Percentiles rank a stretch among this genome's conserved stretches.
phyloP scores from a whole-genome alignment of 1,140 invertebrate genomes.

The Zaprionus nigranus region DNA sequence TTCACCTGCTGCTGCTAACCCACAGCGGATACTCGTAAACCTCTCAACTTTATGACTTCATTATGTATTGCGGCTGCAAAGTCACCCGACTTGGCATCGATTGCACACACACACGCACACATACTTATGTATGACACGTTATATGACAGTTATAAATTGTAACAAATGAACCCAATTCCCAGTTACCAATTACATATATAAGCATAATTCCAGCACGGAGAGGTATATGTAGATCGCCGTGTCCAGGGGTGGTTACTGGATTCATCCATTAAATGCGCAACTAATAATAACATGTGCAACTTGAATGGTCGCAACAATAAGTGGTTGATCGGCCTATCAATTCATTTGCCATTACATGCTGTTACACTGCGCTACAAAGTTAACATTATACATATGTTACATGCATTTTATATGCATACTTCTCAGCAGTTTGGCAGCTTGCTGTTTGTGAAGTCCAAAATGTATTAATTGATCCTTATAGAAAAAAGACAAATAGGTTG shows the following conservation, averaged over 20 bases:
- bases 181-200: background rate
- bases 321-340: constrained; percentile 65
- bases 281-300: constrained; percentile 69
- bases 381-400: background rate
- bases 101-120: constrained; percentile 19
- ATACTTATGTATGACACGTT: constrained; percentile 17
- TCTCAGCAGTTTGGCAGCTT: no score
- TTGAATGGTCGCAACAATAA: constrained; percentile 12
- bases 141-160: constrained; percentile 50
- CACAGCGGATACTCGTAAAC: constrained; percentile 44
- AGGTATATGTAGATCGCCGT: background rate
- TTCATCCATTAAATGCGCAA: constrained; percentile 54
- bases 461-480: no score
- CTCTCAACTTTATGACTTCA: constrained; percentile 34
- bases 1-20: constrained; percentile 76
- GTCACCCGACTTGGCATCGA: constrained; percentile 18
- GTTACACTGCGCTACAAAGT: constrained; percentile 40
- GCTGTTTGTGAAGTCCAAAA: no score
- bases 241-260: background rate
- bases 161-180: constrained; percentile 21
- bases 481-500: no score
- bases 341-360: constrained; percentile 23
- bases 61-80: constrained; percentile 24
- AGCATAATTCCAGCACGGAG: background rate
- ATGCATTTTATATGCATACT: no score